These are phyloP conservation scores for Anastatus disparis DNA, from an alignment of 1,140 invertebrate species.

Conservation along the genomic window DNA sequence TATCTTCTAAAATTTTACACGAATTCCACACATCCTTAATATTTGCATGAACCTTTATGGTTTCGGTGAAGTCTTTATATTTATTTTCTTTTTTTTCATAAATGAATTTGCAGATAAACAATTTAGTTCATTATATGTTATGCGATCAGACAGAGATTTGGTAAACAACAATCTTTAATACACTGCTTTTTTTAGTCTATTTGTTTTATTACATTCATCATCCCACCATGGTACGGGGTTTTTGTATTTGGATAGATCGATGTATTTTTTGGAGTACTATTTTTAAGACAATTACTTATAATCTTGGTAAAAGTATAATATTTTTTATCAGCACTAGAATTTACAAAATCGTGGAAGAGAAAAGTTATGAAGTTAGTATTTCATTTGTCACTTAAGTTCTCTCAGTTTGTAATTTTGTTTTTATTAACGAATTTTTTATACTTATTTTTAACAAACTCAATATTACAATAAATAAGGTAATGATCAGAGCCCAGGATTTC, in stretches of 20 bases:
- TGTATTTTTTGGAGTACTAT: neutral
- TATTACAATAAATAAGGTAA: neutral
- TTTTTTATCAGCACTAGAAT: too few relatives aligned
- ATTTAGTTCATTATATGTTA: neutral
- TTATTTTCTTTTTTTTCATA: neutral
- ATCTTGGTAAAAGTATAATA: too few relatives aligned
- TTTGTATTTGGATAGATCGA: too few relatives aligned
- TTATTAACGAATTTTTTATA: neutral
- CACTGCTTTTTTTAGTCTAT: neutral
- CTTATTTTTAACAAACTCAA: neutral
- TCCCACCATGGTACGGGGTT: too few relatives aligned
- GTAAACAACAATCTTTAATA: neutral
- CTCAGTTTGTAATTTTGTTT: neutral
- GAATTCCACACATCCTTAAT: neutral
- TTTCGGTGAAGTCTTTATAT: neutral
- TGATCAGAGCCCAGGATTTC: neutral
- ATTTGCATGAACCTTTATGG: neutral
- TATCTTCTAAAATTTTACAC: neutral
- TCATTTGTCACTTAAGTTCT: neutral
- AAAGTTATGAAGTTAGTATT: too few relatives aligned
- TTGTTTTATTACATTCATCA: too few relatives aligned
- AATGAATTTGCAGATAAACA: neutral
- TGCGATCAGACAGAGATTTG: neutral
- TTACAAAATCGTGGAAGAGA: neutral
- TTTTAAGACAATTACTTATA: neutral